Evolutionary conservation across 2,888 invertebrate species (phyloP), one percentile per base, ranked within the genome.

Genomic region (Agonopterix arenella): DNA sequence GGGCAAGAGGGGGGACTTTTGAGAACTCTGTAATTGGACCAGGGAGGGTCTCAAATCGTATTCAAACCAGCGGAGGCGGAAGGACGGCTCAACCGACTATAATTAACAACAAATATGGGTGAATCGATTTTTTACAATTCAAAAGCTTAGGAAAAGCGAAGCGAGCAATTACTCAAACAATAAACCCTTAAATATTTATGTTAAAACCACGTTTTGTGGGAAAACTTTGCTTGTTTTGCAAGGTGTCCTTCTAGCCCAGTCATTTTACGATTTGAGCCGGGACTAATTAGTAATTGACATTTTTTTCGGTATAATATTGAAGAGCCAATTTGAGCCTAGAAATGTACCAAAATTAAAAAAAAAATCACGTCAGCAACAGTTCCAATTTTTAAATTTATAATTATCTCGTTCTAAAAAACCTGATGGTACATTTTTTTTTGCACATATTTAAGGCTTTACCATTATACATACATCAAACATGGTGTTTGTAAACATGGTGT

Each of bases 21-120:
- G 84, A 86, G 85, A 80, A 85, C 80, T 76, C 82, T 61, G 81
- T 88, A 88, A 89, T 86, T 89, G 88, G 88, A 86, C 82, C 84
- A 78, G 86, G 86, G 86, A 84, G 88, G 84, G 84, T 76, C 81
- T 84, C 72, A 82, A 86, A 89, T 86, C 86, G 83, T 75, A 88
- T 89, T 89, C 82, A 80, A 75, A 76, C 68, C 80, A 78, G 82
- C 74, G 76, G 77, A 84, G 76, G 88, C 88, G 89, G 84, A 89
- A 89, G 82, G 85, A 79, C 85, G 83, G 81, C 80, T 83, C 80
- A 81, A 80, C 83, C 83, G 83, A 77, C 80, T 76, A 85, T 89
- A 88, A 89, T 89, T 88, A 88, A 88, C 86, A 85, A 86, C 88
- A 88, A 88, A 89, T 89, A 84, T 88, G 88, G 84, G 84, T 80